phyloP scores from a whole-genome alignment of 1,140 invertebrate genomes.

The Drosophila hydei region DNA sequence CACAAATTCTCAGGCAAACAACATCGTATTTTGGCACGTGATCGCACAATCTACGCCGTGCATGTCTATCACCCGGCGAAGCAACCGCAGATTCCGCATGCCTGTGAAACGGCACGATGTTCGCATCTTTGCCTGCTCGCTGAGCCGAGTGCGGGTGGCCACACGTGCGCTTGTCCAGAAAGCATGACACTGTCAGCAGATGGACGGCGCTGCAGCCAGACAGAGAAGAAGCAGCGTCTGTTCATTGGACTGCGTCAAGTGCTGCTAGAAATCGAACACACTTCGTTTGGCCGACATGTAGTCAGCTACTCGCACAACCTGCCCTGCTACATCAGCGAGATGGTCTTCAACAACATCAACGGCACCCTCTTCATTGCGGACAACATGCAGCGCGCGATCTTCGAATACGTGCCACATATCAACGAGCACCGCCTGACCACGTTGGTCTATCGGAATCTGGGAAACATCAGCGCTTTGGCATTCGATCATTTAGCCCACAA shows the following conservation, averaged over 20 bases:
- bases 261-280: constrained; percentile 84
- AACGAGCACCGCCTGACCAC: constrained; percentile 61
- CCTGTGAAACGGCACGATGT: constrained; percentile 88
- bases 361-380: constrained; percentile 86
- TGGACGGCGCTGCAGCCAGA: constrained; percentile 85
- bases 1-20: constrained; percentile 89
- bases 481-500: constrained; percentile 89
- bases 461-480: constrained; percentile 86
- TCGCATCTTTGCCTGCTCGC: constrained; percentile 92
- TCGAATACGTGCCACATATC: constrained; percentile 82
- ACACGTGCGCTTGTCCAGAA: constrained; percentile 91
- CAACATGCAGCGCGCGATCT: constrained; percentile 84
- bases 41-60: constrained; percentile 86
- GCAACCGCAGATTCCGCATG: constrained; percentile 86
- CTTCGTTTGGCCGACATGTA: constrained; percentile 84
- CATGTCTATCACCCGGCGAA: constrained; percentile 89
- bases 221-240: constrained; percentile 82
- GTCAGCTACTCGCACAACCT: constrained; percentile 69
- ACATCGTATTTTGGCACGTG: constrained; percentile 84
- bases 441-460: constrained; percentile 84
- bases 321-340: constrained; percentile 83
- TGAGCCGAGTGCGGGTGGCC: constrained; percentile 85
- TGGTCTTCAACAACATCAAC: constrained; percentile 83
- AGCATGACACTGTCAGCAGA: constrained; percentile 86
- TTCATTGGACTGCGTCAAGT: constrained; percentile 79